Evolutionary conservation across 2,888 invertebrate species (phyloP).

Genomic region (Lapara coniferarum): DNA sequence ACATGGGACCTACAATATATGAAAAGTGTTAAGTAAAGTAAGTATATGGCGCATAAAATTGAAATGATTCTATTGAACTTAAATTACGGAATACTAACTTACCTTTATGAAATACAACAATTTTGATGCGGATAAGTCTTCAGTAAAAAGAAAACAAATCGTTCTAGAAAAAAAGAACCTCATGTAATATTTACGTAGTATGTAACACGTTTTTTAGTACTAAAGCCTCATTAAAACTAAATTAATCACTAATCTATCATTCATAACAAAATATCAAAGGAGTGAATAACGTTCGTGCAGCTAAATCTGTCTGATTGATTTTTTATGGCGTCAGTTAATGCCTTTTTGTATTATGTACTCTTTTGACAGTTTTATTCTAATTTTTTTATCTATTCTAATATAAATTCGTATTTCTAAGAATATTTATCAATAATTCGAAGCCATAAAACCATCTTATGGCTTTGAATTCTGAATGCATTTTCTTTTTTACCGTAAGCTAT

Average conservation of each 20-base stretch:
- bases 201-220: conserved; percentile 14
- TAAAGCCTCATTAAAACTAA: conserved; percentile 13
- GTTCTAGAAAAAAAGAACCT: neutral
- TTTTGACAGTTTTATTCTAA: conserved; percentile 38
- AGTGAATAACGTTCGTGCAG: conserved; percentile 9
- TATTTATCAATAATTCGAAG: too few species aligned
- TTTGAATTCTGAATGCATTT: neutral
- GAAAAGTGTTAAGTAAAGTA: too few species aligned
- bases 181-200: conserved; percentile 1
- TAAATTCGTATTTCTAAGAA: too few species aligned
- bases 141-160: neutral
- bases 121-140: neutral
- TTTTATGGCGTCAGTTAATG: conserved; percentile 3
- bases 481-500: neutral
- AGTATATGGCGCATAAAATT: too few species aligned
- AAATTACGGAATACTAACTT: too few species aligned
- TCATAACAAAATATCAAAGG: conserved; percentile 16
- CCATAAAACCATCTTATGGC: too few species aligned
- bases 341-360: neutral
- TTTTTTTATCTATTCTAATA: conserved; percentile 20
- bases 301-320: conserved; percentile 21
- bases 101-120: neutral
- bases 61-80: too few species aligned
- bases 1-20: too few species aligned
- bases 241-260: conserved; percentile 22